phyloP scores from a whole-genome alignment of 2,113 vertebrate genomes.

The Chloropsis hardwickii region DNA sequence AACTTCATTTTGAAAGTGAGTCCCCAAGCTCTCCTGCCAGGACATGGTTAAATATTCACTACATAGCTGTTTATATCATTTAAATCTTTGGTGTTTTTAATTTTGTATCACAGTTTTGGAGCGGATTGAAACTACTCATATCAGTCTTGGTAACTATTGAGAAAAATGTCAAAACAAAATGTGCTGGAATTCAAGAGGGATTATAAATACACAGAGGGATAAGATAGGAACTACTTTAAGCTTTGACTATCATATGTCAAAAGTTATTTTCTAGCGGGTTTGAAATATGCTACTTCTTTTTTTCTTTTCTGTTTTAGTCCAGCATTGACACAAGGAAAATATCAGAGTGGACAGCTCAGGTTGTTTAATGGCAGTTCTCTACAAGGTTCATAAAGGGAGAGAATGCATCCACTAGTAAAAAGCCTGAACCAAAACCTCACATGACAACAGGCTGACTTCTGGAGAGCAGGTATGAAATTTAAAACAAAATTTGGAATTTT shows the following conservation, averaged over 20 bases:
- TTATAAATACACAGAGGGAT: conserved; percentile 58
- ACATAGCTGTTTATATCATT: neutral
- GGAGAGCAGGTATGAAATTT: neutral
- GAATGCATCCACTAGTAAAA: neutral
- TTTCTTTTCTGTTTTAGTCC: neutral
- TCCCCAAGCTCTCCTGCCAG: neutral
- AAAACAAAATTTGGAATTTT: neutral
- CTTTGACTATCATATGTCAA: conserved; percentile 35
- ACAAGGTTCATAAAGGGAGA: neutral
- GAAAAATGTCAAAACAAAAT: conserved; percentile 56
- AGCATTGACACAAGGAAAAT: neutral
- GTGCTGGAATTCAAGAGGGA: conserved; percentile 18
- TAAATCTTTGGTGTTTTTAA: neutral
- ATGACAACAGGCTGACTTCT: neutral
- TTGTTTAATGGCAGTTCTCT: neutral
- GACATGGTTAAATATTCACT: neutral
- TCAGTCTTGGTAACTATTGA: conserved; percentile 25
- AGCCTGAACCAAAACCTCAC: neutral
- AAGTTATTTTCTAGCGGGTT: conserved; percentile 28
- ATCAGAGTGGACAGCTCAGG: neutral
- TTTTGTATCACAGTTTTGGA: neutral
- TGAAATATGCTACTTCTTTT: neutral
- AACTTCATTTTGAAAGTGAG: neutral
- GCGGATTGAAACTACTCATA: neutral
- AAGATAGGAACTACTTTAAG: conserved; percentile 8